Base-by-base conservation (phyloP, 2,797 vertebrate genomes). In the Chaunax sp. region DNA sequence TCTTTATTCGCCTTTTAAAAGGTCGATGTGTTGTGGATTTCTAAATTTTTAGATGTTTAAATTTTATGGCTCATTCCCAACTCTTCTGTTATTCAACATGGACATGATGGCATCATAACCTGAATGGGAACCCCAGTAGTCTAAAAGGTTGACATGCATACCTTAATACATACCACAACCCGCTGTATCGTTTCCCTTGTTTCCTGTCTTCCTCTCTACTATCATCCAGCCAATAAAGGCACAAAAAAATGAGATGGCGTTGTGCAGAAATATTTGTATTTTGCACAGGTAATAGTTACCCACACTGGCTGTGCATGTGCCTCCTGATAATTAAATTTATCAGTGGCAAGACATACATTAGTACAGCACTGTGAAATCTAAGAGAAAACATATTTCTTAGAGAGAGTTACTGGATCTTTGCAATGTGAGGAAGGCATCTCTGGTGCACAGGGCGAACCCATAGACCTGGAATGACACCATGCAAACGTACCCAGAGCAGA, bases 381-480 rank as follows among this genome's bases (percentile, higher is more conserved):
- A 64, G 11, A 44, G 10, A 53, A 4, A 26, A 25, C 4, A 2
- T 3, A 3, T 52, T 64, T 56, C 19, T 33, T 18, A 18, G 30
- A 26, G 5, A 15, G 9, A 58, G 53, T 69, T 57, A 33, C 69
- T 79, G 81, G 88, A 86, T 83, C 72, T 38, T 76, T 88, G 85
- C 83, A 83, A 79, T 20, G 54, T 44, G 54, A 49, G 76, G 64
- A 45, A 78, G 57, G 50, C 69, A 40, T 54, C 46, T 66, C 52
- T 73, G 60, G 50, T 61, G 59, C 73, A 75, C 54, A 58, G 51
- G 55, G 33, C 40, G 64, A 54, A 19, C 55, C 41, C 22, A 14
- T 19, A 75, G 19, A 77, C 44, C 45, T 73, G 64, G 37, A 63
- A 25, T 51, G 12, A 59, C 14, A 3, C 25, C 26, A 14, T 37